Base-by-base conservation (phyloP, 1,140 invertebrate genomes). In the Bombus affinis region DNA sequence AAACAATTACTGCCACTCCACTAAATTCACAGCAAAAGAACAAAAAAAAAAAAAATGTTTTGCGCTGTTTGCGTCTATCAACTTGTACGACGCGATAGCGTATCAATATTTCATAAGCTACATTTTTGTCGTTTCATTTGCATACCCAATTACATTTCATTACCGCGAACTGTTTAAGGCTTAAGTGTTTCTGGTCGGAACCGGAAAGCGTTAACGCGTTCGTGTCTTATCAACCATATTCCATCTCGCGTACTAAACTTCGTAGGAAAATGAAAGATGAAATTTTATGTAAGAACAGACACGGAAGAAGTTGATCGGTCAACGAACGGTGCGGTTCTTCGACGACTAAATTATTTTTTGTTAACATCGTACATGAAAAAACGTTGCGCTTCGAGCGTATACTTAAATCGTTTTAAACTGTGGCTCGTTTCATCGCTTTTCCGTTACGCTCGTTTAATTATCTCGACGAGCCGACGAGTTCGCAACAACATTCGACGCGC, bases 21-120 rank as follows among this genome's bases (percentile, higher is more conserved):
- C 66, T 71, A 22, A 10, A 57, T 35, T n/a, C 18, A 32, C 22
- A 25, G 32, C 22, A 42, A 81, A 39, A 72, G 59, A 42, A 6
- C 2, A 32, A 32, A 32, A 32, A 32, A 22, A 18, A 53, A 53
- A 22, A 22, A 53, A 22, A 8, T 22, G 5, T 53, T 22, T 18
- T 22, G 5, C 15, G 1, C 6, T 53, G 18, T 53, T 18, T 53
- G 47, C 47, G 5, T 53, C 8, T 22, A 22, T 8, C 1, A 22
- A 53, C 5, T 53, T 53, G 5, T 53, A 53, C 18, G 1, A 53
- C 47, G 47, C 47, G 18, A 22, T 53, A 35, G 18, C 9, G 2
- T n/a, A 75, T 83, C 59, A 39, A 82, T 82, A 82, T 75, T 70
- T 81, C 53, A 73, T 73, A 44, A 37, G 57, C 13, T 35, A 72